phyloP scores from a whole-genome alignment of 2,797 vertebrate genomes.

The Schizopygopsis malacanthus region DNA sequence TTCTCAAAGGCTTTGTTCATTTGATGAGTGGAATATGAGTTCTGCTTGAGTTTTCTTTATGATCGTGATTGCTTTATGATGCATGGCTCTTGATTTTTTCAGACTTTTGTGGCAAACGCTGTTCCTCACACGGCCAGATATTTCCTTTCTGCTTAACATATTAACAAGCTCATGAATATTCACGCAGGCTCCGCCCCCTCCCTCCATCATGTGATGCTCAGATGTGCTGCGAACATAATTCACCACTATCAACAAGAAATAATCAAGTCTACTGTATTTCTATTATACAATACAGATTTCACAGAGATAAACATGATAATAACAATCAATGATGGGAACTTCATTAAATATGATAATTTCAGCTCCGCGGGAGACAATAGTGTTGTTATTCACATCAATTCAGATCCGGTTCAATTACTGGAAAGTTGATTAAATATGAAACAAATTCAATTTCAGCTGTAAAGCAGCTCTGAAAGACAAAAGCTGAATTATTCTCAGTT shows the following conservation, averaged over 20 bases:
- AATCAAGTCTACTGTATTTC: background rate
- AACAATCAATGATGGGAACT: background rate
- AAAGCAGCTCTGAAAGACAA: background rate
- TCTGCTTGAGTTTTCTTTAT: conserved; percentile 53
- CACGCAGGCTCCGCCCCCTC: conserved; percentile 56
- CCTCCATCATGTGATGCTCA: conserved; percentile 77
- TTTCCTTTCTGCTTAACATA: conserved; percentile 79
- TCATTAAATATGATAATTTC: background rate
- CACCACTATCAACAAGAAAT: background rate
- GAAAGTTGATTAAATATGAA: background rate
- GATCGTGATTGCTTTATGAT: conserved; percentile 54
- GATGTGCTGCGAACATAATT: conserved; percentile 87
- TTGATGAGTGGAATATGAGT: conserved; percentile 56
- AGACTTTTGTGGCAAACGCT: conserved; percentile 76
- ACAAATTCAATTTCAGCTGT: background rate
- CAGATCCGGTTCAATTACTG: background rate
- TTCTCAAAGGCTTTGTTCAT: conserved; percentile 18
- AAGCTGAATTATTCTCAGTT: background rate
- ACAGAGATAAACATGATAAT: background rate
- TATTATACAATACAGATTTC: background rate
- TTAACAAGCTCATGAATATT: conserved; percentile 79
- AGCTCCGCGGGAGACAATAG: background rate
- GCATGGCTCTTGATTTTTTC: conserved; percentile 77
- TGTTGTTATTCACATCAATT: background rate
- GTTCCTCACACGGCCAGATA: conserved; percentile 78